Evolutionary conservation across 2,797 vertebrate genomes (phyloP), one percentile per base, ranked within the genome.

Genomic region (Eospalax fontanierii): DNA sequence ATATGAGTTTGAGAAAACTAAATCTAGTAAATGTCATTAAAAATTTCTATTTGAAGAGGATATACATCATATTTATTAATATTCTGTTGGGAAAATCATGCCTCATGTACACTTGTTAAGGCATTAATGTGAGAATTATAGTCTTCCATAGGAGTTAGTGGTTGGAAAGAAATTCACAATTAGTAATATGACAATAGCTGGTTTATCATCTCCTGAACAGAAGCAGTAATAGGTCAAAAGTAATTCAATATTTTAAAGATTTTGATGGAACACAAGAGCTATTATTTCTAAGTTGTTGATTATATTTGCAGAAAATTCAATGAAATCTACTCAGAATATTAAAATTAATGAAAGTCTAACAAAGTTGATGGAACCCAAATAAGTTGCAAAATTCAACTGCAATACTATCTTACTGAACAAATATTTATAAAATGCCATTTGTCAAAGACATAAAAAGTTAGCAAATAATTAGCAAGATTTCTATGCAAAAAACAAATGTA

Each of bases 401-500:
- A 85, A 73, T 70, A 70, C 22, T 94, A 70, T 79, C 63, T 5
- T 80, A 57, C 0, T 78, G 18, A 94, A 74, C 22, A 76, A 85
- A 83, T 73, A 0, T 66, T 71, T 89, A 33, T 59, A 85, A 73
- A 75, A 12, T 78, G 10, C 1, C 70, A 81, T 81, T 85, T 91
- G 3, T 75, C 57, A 89, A 63, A 63, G 14, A 50, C 66, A 87
- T 24, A 35, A 74, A 73, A 78, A 38, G 0, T 35, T 38, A 75
- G 50, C 1, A 81, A 46, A 89, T 82, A 92, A 83, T 81, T 35
- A 61, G 4, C 15, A 79, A 91, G 61, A 87, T 68, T 30, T 92
- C 8, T 92, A 79, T 74, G 16, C 7, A 68, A 85, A 85, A 50
- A 66, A 66, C 57, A 50, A 66, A 0, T 73, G 86, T 83, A 74